Evolutionary conservation across 2,888 invertebrate species (phyloP), one percentile per base, ranked within the genome.

Genomic region (Morinoia aosen): DNA sequence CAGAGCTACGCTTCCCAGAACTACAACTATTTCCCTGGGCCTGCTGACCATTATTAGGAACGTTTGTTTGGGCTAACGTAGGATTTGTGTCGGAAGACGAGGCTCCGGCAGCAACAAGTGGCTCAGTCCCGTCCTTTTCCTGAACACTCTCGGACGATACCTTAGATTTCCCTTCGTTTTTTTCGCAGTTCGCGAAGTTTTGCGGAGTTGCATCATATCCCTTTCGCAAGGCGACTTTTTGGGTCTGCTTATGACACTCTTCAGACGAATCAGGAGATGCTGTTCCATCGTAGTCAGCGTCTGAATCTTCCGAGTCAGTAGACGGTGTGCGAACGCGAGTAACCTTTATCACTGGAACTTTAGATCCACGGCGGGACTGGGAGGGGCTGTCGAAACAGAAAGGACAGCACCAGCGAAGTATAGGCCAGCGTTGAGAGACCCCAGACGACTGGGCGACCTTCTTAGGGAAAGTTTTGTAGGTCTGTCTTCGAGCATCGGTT

Each of bases 391-490:
- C 96, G 64, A 96, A 95, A 91, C 96, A 96, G 95, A 96, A 96
- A 39, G 96, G 96, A 57, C 96, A 96, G 39, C 96, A 96, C 96
- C 96, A 96, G 10, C 94, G 88, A 39, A 96, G 95, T 58, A 96
- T 40, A 93, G 95, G 94, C 95, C 95, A 95, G 12, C 94, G 58
- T 76, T 96, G 95, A 11, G 94, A 93, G 88, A 96, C 90, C 10
- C 96, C 96, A 40, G 96, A 95, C 25, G 96, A 95, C 58, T 96
- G 96, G n/a, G 94, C 96, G 57, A 96, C 91, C 95, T 95, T 96
- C n/a, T 95, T 95, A n/a, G 96, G 96, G 88, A 96, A 96, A 3
- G 96, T 96, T 90, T 96, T 95, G 91, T 96, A 96, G n/a, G 96
- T 95, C 95, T 96, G 48, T 16, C 94, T 56, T 39, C 48, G 90